Evolutionary conservation across 2,797 vertebrate species (phyloP).

Genomic region (Meriones psammophilus): DNA sequence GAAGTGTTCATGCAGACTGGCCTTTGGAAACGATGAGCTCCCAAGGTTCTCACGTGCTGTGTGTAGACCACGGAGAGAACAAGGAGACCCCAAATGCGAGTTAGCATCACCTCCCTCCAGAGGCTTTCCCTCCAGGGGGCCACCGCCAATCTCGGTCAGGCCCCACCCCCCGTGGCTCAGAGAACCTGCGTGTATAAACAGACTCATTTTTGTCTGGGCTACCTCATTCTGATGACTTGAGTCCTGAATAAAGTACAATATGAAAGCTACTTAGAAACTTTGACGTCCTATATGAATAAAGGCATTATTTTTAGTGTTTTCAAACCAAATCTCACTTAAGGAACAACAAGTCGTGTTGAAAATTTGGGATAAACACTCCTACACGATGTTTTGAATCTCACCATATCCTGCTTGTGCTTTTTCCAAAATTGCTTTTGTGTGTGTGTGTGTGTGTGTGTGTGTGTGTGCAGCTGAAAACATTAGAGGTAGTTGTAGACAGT

Average conservation of each 20-base stretch:
- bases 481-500: constrained; percentile 35
- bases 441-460: not conserved
- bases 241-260: not conserved
- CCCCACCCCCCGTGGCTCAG: not conserved
- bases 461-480: not conserved
- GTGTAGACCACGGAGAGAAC: not conserved
- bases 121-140: too few relatives aligned
- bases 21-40: not conserved
- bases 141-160: not conserved
- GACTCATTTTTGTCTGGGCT: not conserved
- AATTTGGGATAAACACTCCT: not conserved
- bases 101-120: not conserved
- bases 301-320: constrained; percentile 46
- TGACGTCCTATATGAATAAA: not conserved
- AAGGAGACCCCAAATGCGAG: not conserved
- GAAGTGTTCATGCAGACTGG: not conserved
- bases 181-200: not conserved
- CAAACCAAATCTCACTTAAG: constrained; percentile 46
- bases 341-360: not conserved
- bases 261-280: constrained; percentile 21
- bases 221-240: not conserved
- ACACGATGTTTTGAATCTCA: not conserved
- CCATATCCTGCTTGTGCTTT: not conserved
- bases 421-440: not conserved
- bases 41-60: not conserved